A percentile compares a stretch with the other conserved stretches of the same genome.
These are phyloP conservation scores for Vollenhovia emeryi DNA, from an alignment of 1,140 invertebrate species.

Conservation along the genomic window DNA sequence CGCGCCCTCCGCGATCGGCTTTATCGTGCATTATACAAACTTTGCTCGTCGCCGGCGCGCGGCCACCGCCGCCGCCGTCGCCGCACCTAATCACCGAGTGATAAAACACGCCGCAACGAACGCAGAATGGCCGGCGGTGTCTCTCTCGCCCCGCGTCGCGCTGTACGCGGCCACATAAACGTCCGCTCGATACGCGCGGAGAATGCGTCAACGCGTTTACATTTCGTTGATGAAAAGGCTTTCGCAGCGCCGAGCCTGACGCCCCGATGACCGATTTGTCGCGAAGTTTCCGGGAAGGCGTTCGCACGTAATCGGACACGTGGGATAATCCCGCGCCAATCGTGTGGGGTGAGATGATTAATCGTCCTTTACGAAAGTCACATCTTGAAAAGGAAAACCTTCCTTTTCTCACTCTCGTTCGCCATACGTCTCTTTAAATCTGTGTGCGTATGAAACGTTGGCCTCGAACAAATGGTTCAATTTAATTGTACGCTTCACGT, in stretches of 20 bases:
- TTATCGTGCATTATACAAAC: constrained; percentile 54
- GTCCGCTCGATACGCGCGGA: constrained; percentile 30
- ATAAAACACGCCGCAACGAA: constrained; percentile 28
- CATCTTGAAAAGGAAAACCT: not conserved
- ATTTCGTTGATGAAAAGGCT: constrained; percentile 52
- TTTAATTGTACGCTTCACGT: not conserved
- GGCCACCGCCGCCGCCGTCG: not conserved
- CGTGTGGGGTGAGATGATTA: not conserved
- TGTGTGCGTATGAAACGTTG: not conserved
- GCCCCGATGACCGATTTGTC: not conserved
- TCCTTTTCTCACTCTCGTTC: not conserved
- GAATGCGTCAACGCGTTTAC: constrained; percentile 41
- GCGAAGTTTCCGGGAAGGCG: not conserved
- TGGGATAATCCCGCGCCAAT: not conserved
- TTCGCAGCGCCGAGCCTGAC: not conserved
- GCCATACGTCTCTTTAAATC: too few species aligned
- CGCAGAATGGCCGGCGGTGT: constrained; percentile 14
- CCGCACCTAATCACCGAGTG: constrained; percentile 48
- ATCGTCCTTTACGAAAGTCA: not conserved
- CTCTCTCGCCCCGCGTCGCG: not conserved
- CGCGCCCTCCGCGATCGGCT: constrained; percentile 16
- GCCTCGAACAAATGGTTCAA: not conserved
- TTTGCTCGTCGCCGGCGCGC: constrained; percentile 4
- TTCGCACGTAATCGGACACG: not conserved
- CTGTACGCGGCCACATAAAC: not conserved